These are phyloP conservation scores for Galerucella calmariensis DNA, from an alignment of 2,888 invertebrate species.

Conservation along the genomic window DNA sequence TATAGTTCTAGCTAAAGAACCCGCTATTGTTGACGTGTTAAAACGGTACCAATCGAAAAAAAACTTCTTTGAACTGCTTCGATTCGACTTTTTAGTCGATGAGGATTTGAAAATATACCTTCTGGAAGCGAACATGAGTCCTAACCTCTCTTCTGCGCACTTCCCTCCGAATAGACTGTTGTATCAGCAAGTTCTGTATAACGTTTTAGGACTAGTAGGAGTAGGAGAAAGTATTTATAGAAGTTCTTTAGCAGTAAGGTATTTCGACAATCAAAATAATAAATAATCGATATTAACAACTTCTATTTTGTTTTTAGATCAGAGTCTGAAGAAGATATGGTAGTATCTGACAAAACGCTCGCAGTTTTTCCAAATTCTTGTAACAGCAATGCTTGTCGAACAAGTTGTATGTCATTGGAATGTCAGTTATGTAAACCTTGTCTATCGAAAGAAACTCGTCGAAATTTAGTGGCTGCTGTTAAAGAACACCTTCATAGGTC, in stretches of 20 bases:
- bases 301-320: constrained; percentile 43
- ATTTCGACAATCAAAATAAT: constrained; percentile 19
- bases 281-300: too few species aligned
- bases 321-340: constrained; percentile 53
- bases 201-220: constrained; percentile 83
- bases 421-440: constrained; percentile 87
- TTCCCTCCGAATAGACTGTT: constrained; percentile 88
- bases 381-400: constrained; percentile 66
- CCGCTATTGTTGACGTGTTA: constrained; percentile 72
- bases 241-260: constrained; percentile 64
- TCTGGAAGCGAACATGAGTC: constrained; percentile 99
- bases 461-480: constrained; percentile 75
- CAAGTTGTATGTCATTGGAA: constrained; percentile 73
- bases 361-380: constrained; percentile 80
- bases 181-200: constrained; percentile 93
- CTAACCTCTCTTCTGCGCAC: constrained; percentile 93
- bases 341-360: constrained; percentile 81
- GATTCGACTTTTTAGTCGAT: constrained; percentile 94
- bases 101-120: constrained; percentile 85
- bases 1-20: constrained; percentile 78
- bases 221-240: constrained; percentile 69
- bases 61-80: constrained; percentile 93
- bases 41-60: constrained; percentile 66
- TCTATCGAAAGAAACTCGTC: constrained; percentile 70
- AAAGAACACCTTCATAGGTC: constrained; percentile 83